Percentiles rank a stretch among this genome's conserved stretches.
These are phyloP conservation scores for Cetoscarus ocellatus DNA, from an alignment of 2,797 vertebrate species.

Conservation along the genomic window DNA sequence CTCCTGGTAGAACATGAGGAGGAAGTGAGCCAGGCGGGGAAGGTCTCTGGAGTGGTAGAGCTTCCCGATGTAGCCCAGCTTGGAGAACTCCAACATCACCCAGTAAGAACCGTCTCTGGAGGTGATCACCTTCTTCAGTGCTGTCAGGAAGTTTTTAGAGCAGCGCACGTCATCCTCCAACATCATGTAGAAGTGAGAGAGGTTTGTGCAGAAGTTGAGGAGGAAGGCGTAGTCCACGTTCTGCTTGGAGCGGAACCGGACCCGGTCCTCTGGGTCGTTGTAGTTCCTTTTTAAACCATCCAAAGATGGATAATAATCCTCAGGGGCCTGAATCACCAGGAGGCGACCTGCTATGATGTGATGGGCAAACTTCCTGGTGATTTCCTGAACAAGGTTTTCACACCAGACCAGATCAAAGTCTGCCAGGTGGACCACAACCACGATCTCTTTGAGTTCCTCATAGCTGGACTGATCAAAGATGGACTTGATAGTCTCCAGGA, in stretches of 20 bases:
- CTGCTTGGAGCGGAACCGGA: slow-evolving; percentile 97
- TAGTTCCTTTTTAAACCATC: slow-evolving; percentile 98
- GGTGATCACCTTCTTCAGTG: slow-evolving; percentile 96
- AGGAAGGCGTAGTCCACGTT: slow-evolving; percentile 98
- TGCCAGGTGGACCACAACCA: slow-evolving; percentile 96
- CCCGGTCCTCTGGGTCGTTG: slow-evolving; percentile 95
- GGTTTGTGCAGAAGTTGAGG: slow-evolving; percentile 97
- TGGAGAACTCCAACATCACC: slow-evolving; percentile 99
- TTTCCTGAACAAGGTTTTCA: slow-evolving; percentile 92
- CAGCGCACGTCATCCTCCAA: slow-evolving; percentile 97
- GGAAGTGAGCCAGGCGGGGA: slow-evolving; percentile 94
- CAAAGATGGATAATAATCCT: slow-evolving; percentile 93
- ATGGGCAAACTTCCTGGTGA: slow-evolving; percentile 96
- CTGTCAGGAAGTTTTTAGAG: slow-evolving; percentile 95
- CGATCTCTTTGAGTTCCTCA: slow-evolving; percentile 96
- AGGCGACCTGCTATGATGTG: slow-evolving; percentile 96
- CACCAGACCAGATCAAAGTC: slow-evolving; percentile 96
- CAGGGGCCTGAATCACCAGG: slow-evolving; percentile 94
- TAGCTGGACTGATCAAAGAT: slow-evolving; percentile 99
- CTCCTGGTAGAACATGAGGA: slow-evolving; percentile 99
- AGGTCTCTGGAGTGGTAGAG: slow-evolving; percentile 96
- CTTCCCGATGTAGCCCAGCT: slow-evolving; percentile 98
- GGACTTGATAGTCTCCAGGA: slow-evolving; percentile 97
- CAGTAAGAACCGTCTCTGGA: slow-evolving; percentile 96
- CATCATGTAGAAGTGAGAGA: slow-evolving; percentile 98